A percentile compares a stretch with the other conserved stretches of the same genome.
These are phyloP conservation scores for Spinus pinus DNA, from an alignment of 2,797 vertebrate genomes.

Conservation along the genomic window DNA sequence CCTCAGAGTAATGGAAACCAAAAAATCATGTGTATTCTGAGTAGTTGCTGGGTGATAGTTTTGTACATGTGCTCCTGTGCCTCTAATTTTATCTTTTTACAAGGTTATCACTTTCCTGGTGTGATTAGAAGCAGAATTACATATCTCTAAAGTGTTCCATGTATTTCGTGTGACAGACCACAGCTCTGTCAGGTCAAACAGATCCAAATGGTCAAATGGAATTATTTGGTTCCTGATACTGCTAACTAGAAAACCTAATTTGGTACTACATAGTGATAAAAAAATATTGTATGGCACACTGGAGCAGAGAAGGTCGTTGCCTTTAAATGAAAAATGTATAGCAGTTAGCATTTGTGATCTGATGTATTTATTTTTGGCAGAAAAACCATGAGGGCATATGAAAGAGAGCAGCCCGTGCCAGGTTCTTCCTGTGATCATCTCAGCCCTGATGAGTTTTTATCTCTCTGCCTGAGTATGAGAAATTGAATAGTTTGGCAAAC, in stretches of 20 bases:
- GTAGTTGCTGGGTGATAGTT: not conserved
- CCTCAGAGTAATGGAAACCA: not conserved
- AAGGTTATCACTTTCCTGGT: not conserved
- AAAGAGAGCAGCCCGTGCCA: conserved; percentile 51
- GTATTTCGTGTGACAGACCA: not conserved
- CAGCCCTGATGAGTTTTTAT: conserved; percentile 51
- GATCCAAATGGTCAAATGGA: not conserved
- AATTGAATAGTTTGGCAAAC: conserved; percentile 53
- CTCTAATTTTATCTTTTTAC: not conserved
- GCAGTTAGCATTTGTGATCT: conserved; percentile 36
- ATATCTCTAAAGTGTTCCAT: not conserved
- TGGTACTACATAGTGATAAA: not conserved
- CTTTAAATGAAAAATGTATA: conserved; percentile 55
- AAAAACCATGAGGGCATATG: conserved; percentile 38
- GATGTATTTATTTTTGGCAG: conserved; percentile 58
- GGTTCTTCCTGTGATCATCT: conserved; percentile 61
- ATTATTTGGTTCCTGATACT: not conserved
- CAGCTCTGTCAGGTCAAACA: not conserved
- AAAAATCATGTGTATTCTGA: not conserved
- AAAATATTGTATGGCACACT: not conserved
- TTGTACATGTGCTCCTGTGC: not conserved
- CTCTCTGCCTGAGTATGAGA: conserved; percentile 35
- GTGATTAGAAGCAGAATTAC: not conserved
- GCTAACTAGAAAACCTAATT: conserved; percentile 10
- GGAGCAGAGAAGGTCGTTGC: conserved; percentile 6